phyloP scores from a whole-genome alignment of 2,113 vertebrate genomes.

The Syngnathus scovelli region DNA sequence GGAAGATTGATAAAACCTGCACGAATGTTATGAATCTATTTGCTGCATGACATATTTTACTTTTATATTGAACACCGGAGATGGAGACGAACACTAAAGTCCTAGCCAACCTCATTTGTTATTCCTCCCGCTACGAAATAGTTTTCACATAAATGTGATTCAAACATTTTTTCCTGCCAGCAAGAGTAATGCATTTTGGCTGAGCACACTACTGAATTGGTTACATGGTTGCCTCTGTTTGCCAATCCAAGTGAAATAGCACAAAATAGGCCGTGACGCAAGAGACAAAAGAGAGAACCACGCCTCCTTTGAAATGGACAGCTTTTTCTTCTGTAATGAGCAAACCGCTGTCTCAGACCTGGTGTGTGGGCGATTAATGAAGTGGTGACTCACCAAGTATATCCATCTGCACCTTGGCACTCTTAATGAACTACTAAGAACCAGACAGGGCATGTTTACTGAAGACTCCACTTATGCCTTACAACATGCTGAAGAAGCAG shows the following conservation, averaged over 20 bases:
- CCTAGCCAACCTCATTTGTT: background rate
- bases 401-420: conserved; percentile 55
- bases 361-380: conserved; percentile 53
- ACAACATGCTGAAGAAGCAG: conserved; percentile 59
- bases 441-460: conserved; percentile 40
- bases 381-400: conserved; percentile 31
- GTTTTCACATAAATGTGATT: conserved; percentile 42
- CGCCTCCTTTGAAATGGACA: background rate
- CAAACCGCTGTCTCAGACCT: conserved; percentile 7
- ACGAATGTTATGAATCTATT: background rate
- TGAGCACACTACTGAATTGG: background rate
- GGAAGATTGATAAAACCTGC: background rate
- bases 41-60: background rate
- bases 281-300: background rate
- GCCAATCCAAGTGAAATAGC: background rate
- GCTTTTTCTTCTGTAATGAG: conserved; percentile 30
- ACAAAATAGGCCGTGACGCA: background rate
- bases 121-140: background rate
- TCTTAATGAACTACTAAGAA: conserved; percentile 49
- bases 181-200: conserved; percentile 27
- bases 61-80: background rate
- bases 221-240: background rate
- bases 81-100: background rate
- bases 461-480: conserved; percentile 36
- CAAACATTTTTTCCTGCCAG: conserved; percentile 26